A percentile compares a stretch with the other conserved stretches of the same genome.
These are phyloP conservation scores for Allophyes oxyacanthae DNA, from an alignment of 2,888 invertebrate species.

Conservation along the genomic window DNA sequence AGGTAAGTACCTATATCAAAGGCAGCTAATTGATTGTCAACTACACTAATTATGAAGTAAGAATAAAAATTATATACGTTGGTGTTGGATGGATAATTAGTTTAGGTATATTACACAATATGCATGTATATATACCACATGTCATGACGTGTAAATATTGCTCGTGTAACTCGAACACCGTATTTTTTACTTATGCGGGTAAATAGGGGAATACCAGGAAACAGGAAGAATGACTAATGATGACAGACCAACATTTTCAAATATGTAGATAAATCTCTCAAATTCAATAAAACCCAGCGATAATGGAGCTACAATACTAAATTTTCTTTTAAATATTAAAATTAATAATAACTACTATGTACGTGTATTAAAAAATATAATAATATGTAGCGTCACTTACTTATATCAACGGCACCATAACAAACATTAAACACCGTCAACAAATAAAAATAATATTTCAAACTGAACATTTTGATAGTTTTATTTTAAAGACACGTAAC, in stretches of 20 bases:
- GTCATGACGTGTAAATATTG: constrained; percentile 18
- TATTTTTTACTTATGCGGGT: not conserved
- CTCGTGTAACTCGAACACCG: not conserved
- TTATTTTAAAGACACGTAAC: constrained; percentile 2
- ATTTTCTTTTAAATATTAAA: no score
- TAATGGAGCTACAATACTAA: no score
- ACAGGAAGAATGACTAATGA: not conserved
- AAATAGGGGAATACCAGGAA: not conserved
- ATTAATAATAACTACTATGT: no score
- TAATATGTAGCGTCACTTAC: constrained; percentile 63
- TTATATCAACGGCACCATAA: constrained; percentile 70
- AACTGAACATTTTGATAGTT: constrained; percentile 31
- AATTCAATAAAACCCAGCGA: no score
- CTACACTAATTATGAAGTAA: constrained; percentile 21
- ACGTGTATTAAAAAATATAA: not conserved
- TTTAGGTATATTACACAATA: constrained; percentile 8
- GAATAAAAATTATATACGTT: constrained; percentile 8
- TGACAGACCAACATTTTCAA: no score
- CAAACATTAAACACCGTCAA: constrained; percentile 58
- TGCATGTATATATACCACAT: no score
- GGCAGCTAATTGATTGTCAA: constrained; percentile 2
- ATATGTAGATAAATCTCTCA: no score
- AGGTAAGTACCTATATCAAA: no score
- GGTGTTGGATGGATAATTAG: constrained; percentile 13
- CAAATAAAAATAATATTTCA: constrained; percentile 54